Percentiles rank a stretch among this genome's conserved stretches.
Evolutionary conservation across 1,140 invertebrate genomes (phyloP).

Genomic region (Archivesica marissinica): DNA sequence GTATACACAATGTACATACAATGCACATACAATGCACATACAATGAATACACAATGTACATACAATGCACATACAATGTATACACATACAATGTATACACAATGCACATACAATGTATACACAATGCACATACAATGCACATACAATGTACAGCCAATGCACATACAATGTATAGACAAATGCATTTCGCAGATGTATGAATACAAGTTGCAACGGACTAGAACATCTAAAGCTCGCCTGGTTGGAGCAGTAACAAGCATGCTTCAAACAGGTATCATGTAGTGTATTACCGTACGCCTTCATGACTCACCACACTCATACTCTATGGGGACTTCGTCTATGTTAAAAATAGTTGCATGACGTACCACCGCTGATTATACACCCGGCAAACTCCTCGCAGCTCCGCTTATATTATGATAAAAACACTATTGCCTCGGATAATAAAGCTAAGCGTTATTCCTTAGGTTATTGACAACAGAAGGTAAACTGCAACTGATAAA

Average conservation of each 20-base stretch:
- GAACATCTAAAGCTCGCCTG: not conserved
- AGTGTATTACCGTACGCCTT: not conserved
- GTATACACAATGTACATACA: too few relatives aligned
- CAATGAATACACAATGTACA: too few relatives aligned
- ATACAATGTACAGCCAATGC: too few relatives aligned
- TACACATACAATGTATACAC: too few relatives aligned
- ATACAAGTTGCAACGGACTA: not conserved
- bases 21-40: too few relatives aligned
- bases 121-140: too few relatives aligned
- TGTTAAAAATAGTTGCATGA: conserved; percentile 1
- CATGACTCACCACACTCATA: conserved; percentile 1
- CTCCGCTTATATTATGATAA: too few relatives aligned
- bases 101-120: too few relatives aligned
- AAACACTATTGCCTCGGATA: not conserved
- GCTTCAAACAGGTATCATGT: not conserved
- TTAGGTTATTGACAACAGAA: not conserved
- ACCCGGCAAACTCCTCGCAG: not conserved
- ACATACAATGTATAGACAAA: not conserved
- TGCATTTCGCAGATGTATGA: not conserved
- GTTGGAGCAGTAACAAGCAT: not conserved
- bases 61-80: too few relatives aligned
- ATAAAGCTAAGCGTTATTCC: not conserved
- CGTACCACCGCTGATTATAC: not conserved
- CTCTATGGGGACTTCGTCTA: not conserved
- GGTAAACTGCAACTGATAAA: not conserved